Base-by-base conservation (phyloP, 2,113 vertebrate species). In the Sceloporus undulatus region DNA sequence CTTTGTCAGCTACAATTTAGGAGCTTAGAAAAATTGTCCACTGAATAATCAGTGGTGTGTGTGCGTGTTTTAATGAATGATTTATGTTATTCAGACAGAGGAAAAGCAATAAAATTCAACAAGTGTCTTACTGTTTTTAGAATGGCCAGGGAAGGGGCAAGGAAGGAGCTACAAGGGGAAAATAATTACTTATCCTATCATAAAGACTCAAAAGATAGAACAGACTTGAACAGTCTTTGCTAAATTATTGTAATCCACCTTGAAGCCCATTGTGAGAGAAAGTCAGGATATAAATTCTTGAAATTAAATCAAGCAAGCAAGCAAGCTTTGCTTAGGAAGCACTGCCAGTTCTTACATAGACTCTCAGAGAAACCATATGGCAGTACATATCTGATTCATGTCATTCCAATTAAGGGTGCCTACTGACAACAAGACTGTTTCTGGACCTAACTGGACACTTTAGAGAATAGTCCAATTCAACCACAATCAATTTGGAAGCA, bases 21-120 rank as follows among this genome's bases (percentile, higher is more conserved):
- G 0, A 88, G 66, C 42, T 0, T 2, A 0, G 11, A 13, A 38
- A 84, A 86, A 81, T 62, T 14, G 16, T 54, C 79, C 78, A 78
- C 9, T 87, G 62, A 89, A 81, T 84, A 9, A 89, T 14, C 71
- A 82, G 91, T 66, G 65, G 65, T 19, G 18, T 13, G 62, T 65
- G 62, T 65, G 62, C 14, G 25, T 42, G 62, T 89, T 0, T 1
- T 74, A 13, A 89, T 29, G 14, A 21, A 73, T 71, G 23, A 27
- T 82, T 62, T 86, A n/a, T 79, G 19, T 79, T 79, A 34, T 78
- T 52, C 29, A 79, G 52, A 29, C 68, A 42, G 16, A 74, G 29
- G 19, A 62, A 79, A 14, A 59, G 7, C 38, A 59, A 52, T 29
- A 73, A n/a, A 68, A 25, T 56, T 38, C 77, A 87, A 79, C n/a